Evolutionary conservation across 2,888 invertebrate genomes (phyloP), one percentile per base, ranked within the genome.

Genomic region (Phyllotreta cruciferae): DNA sequence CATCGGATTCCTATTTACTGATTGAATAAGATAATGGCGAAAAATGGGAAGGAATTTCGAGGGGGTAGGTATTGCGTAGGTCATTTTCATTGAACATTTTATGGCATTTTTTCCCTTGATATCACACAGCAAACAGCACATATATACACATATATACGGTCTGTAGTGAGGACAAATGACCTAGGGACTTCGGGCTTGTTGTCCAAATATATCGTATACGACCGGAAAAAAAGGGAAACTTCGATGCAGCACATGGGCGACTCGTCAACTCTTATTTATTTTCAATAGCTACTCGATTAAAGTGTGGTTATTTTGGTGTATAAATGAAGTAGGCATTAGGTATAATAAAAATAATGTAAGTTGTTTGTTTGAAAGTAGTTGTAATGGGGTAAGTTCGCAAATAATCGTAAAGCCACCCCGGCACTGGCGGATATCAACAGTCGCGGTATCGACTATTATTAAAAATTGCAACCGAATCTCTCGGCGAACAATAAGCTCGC

Each of bases 161-260:
- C 71, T 66, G 60, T 67, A 70, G 72, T 71, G 72, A 75, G 74
- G 75, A 79, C 78, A 79, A 78, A 79, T 79, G 74, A 78, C 79
- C 78, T 72, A 70, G 77, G 79, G 79, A 77, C 78, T 77, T 70
- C 70, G 77, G 71, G 74, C 77, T 77, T 78, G 77, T 79, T 79
- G 77, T 78, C 77, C 75, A 74, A 78, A 80, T 79, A 79, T 79
- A 79, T 79, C 76, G 75, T 74, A n/a, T n/a, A 75, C 76, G 78
- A 78, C 78, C 76, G 24, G 24, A 24, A 24, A 24, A 24, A 77
- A 64, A 14, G 52, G 71, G 71, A 56, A 62, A 70, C 71, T 72
- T 67, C 47, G 54, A 37, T 14, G 13, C 13, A 24, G 24, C 2
- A 24, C 64, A 64, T 60, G 10, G 45, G 9, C 56, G 60, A 50